phyloP scores from a whole-genome alignment of 1,140 invertebrate species.

The Pseudomyrmex cubaensis region DNA sequence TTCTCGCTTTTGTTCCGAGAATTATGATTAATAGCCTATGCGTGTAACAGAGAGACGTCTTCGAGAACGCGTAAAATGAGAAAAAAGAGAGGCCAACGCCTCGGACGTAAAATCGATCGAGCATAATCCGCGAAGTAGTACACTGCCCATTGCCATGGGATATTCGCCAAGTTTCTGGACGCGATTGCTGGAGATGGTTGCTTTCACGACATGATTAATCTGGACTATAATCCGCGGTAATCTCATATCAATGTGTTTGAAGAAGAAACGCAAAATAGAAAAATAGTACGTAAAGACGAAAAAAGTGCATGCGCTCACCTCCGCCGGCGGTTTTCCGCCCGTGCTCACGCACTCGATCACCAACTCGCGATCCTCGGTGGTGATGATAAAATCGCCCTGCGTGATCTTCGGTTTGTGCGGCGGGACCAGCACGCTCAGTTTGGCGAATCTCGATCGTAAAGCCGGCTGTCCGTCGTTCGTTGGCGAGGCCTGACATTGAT shows the following conservation, averaged over 20 bases:
- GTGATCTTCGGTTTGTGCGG: constrained; percentile 95
- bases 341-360: constrained; percentile 95
- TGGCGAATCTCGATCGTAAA: constrained; percentile 93
- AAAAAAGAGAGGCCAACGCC: neutral
- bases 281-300: constrained; percentile 5
- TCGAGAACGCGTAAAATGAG: neutral
- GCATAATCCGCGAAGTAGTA: constrained; percentile 40
- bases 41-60: neutral
- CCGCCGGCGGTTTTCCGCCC: constrained; percentile 96
- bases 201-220: constrained; percentile 52
- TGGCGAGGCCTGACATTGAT: constrained; percentile 95
- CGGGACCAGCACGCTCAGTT: constrained; percentile 94
- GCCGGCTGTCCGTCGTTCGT: constrained; percentile 90
- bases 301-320: constrained; percentile 86
- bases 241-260: constrained; percentile 22
- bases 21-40: neutral
- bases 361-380: constrained; percentile 94
- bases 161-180: constrained; percentile 46
- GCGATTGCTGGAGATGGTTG: constrained; percentile 35
- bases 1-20: neutral
- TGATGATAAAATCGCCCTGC: constrained; percentile 92
- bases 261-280: neutral
- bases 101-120: constrained; percentile 48
- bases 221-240: constrained; percentile 33
- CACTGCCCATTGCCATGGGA: constrained; percentile 44